These are phyloP conservation scores for Pagrus major DNA, from an alignment of 2,113 vertebrate species.

Conservation along the genomic window DNA sequence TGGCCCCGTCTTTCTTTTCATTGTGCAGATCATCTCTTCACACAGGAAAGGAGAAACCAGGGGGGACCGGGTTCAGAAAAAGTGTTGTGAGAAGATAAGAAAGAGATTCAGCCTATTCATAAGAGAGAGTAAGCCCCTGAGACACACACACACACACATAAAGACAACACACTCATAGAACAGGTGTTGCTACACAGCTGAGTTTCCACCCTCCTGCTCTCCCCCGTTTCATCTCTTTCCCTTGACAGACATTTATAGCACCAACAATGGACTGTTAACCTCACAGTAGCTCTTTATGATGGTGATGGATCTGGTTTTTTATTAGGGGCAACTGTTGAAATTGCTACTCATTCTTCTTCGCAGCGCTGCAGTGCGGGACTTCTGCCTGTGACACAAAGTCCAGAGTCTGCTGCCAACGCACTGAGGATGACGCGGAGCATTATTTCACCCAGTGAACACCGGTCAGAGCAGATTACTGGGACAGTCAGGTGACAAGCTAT, in stretches of 20 bases:
- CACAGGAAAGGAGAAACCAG: slow-evolving; percentile 24
- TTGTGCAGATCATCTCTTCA: slow-evolving; percentile 39
- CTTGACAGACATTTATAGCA: slow-evolving; percentile 62
- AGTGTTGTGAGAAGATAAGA: slow-evolving; percentile 41
- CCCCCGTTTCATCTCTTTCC: slow-evolving; percentile 13
- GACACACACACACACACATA: not conserved
- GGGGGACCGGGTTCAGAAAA: slow-evolving; percentile 4
- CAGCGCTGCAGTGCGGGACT: slow-evolving; percentile 29
- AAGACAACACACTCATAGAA: not conserved
- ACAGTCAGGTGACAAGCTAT: slow-evolving; percentile 25
- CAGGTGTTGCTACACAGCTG: slow-evolving; percentile 29
- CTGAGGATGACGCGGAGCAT: slow-evolving; percentile 59
- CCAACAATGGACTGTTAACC: slow-evolving; percentile 70
- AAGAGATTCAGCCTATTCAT: slow-evolving; percentile 24
- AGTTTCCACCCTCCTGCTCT: not conserved
- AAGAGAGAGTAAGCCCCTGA: not conserved
- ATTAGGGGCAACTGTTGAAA: slow-evolving; percentile 70
- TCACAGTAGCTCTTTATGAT: slow-evolving; percentile 69
- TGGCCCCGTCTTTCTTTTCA: slow-evolving; percentile 36
- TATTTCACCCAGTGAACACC: slow-evolving; percentile 39
- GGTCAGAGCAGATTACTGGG: slow-evolving; percentile 11
- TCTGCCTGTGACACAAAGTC: slow-evolving; percentile 76
- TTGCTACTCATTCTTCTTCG: slow-evolving; percentile 47
- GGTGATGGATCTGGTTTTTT: slow-evolving; percentile 60
- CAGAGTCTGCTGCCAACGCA: slow-evolving; percentile 84